Evolutionary conservation across 2,888 invertebrate species (phyloP), one percentile per base, ranked within the genome.

Genomic region (Fragum whitleyi): DNA sequence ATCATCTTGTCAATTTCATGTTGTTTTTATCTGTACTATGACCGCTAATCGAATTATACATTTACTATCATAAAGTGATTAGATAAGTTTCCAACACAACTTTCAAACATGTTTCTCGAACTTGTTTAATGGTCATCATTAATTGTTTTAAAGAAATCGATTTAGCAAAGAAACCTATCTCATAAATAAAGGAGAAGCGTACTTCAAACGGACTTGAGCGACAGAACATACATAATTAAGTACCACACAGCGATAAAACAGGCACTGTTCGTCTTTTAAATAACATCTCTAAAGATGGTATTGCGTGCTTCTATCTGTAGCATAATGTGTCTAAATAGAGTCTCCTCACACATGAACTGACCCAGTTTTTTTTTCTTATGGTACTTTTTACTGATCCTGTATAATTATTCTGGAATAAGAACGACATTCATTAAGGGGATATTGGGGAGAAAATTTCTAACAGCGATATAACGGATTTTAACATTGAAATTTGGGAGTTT

Each of bases 181-280:
- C 47, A 47, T 47, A 47, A 47, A 47, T 47, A 47, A 47, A 47
- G 47, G 47, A 47, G 47, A 47, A 47, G 47, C 47, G 47, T n/a
- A 47, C 47, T 14, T 47, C 47, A 47, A 47, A 47, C 47, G n/a
- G 47, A 47, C 47, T 47, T 47, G 7, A 47, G n/a, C 47, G 47
- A 47, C 47, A 47, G 47, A 47, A 47, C 47, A 47, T 47, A 47
- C 47, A 47, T 47, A 47, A 47, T 47, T 47, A n/a, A 47, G 47
- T 2, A 47, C 7, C 47, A 47, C 47, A 47, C 47, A n/a, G 47
- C 14, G 47, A 14, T 47, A 47, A 47, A 47, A 47, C 47, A 47
- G 47, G 47, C n/a, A 47, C 7, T 47, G 47, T 47, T 47, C 47
- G 47, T 47, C 47, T 47, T 47, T 47, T 47, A 47, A 47, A 47